These are phyloP conservation scores for Mustela nigripes DNA, from an alignment of 2,113 vertebrate genomes.

Conservation along the genomic window DNA sequence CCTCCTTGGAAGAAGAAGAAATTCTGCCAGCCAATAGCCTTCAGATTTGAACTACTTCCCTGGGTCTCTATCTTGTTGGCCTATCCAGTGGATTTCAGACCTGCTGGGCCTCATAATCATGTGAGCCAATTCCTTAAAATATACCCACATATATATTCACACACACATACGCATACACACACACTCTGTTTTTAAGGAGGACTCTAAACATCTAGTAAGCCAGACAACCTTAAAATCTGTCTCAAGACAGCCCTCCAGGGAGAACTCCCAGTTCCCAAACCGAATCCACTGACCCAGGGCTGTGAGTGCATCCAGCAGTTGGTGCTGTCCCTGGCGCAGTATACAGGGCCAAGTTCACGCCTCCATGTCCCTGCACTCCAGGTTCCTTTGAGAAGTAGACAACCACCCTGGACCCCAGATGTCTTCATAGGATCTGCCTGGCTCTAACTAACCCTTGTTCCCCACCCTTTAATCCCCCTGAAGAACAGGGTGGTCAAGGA, in stretches of 20 bases:
- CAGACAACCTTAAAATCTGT: background rate
- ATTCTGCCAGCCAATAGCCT: background rate
- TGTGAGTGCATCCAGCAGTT: background rate
- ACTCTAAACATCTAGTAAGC: background rate
- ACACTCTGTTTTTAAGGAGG: background rate
- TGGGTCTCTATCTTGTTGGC: background rate
- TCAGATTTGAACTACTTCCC: background rate
- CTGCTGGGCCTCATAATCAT: background rate
- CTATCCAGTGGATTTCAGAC: background rate
- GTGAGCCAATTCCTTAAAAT: background rate
- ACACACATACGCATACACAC: fast-evolving
- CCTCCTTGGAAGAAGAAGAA: too few relatives aligned
- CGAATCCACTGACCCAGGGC: background rate
- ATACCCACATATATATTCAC: background rate
- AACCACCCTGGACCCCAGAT: background rate
- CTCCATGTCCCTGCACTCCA: background rate
- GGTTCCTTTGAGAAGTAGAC: background rate
- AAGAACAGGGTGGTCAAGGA: background rate
- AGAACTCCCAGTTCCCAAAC: background rate
- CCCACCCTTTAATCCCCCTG: background rate
- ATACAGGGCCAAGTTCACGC: background rate
- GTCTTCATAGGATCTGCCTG: background rate
- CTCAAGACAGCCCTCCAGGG: background rate
- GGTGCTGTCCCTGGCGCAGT: background rate
- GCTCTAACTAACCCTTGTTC: background rate